These are phyloP conservation scores for Melanchra persicariae DNA, from an alignment of 2,888 invertebrate species.

Conservation along the genomic window DNA sequence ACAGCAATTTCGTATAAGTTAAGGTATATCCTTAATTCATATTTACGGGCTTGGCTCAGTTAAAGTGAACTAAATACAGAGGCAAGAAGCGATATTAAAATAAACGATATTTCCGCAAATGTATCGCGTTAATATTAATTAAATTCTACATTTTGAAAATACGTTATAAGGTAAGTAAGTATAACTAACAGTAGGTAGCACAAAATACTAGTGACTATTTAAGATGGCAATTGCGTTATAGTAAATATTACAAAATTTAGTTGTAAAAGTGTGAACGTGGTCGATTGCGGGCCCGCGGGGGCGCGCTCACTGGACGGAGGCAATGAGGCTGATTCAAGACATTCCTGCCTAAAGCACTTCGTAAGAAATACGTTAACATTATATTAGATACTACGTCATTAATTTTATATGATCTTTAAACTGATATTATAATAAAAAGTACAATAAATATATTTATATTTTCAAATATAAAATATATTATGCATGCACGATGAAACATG, in stretches of 20 bases:
- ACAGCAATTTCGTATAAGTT: slow-evolving; percentile 20
- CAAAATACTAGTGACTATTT: slow-evolving; percentile 86
- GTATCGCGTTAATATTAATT: slow-evolving; percentile 53
- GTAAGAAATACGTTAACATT: slow-evolving; percentile 54
- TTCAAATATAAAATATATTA: slow-evolving; percentile 52
- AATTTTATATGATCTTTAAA: slow-evolving; percentile 59
- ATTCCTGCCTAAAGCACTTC: slow-evolving; percentile 63
- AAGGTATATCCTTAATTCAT: slow-evolving; percentile 26
- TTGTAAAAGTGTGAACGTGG: slow-evolving; percentile 47
- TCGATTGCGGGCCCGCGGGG: slow-evolving; percentile 21
- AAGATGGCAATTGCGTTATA: slow-evolving; percentile 81
- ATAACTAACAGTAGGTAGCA: slow-evolving; percentile 78
- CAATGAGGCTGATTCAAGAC: slow-evolving; percentile 80
- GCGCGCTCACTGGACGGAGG: slow-evolving; percentile 79
- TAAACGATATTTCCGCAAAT: slow-evolving; percentile 45
- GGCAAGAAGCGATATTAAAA: slow-evolving; percentile 59
- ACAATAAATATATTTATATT: slow-evolving; percentile 55
- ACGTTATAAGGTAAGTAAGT: slow-evolving; percentile 66
- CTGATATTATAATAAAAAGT: slow-evolving; percentile 56
- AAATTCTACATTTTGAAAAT: slow-evolving; percentile 58
- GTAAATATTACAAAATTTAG: slow-evolving; percentile 59
- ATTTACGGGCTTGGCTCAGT: slow-evolving; percentile 47
- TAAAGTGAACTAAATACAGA: slow-evolving; percentile 46
- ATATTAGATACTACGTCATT: slow-evolving; percentile 61
- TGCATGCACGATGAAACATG: slow-evolving; percentile 51